These are phyloP conservation scores for Coenonympha glycerion DNA, from an alignment of 2,888 invertebrate genomes.

Conservation along the genomic window DNA sequence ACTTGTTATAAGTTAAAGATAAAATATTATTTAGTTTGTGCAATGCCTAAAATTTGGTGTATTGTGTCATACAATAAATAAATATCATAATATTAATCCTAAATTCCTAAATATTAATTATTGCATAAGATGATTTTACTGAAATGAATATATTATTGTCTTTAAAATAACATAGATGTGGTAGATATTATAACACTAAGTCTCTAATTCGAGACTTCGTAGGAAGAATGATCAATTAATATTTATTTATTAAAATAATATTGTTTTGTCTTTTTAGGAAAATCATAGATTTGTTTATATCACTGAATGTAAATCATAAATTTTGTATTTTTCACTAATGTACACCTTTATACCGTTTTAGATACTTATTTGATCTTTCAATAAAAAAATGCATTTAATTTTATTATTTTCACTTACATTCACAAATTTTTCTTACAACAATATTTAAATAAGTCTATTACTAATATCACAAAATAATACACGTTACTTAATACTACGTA, in stretches of 20 bases:
- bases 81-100: background rate
- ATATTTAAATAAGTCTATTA: too few relatives aligned
- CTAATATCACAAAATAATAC: constrained; percentile 5
- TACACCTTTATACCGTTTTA: constrained; percentile 51
- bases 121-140: background rate
- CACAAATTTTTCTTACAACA: too few relatives aligned
- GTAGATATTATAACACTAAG: background rate
- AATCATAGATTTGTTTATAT: constrained; percentile 18
- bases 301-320: constrained; percentile 22
- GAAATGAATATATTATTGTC: background rate
- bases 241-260: constrained; percentile 2
- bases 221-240: constrained; percentile 10
- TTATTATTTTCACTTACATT: background rate
- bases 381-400: constrained; percentile 24
- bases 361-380: constrained; percentile 33
- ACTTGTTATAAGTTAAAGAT: too few relatives aligned
- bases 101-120: background rate
- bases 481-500: too few relatives aligned
- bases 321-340: constrained; percentile 47
- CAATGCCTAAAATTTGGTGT: background rate
- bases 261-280: constrained; percentile 13
- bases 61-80: background rate
- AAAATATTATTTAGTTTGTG: too few relatives aligned
- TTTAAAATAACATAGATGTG: too few relatives aligned
- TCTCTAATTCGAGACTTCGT: constrained; percentile 7